A percentile compares a stretch with the other conserved stretches of the same genome.
These are phyloP conservation scores for Lamellibrachia columna DNA, from an alignment of 2,888 invertebrate species.

Conservation along the genomic window DNA sequence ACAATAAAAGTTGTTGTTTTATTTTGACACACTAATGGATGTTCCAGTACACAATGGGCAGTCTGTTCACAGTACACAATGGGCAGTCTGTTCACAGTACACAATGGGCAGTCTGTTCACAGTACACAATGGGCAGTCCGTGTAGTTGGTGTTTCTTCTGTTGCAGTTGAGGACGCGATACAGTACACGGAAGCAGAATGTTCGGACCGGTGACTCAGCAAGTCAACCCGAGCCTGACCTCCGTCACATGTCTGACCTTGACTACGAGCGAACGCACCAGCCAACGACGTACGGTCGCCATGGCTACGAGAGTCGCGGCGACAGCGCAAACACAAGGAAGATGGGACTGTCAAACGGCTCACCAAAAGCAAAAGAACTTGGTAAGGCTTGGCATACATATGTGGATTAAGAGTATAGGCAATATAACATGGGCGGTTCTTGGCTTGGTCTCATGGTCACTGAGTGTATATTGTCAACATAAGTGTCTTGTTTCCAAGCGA, in stretches of 20 bases:
- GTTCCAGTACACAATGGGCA: neutral
- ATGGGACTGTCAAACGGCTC: neutral
- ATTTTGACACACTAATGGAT: too few species aligned
- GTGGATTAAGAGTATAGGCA: neutral
- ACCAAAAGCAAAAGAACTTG: conserved; percentile 23
- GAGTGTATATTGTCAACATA: conserved; percentile 14
- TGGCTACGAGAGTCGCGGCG: conserved; percentile 33
- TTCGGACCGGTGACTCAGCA: neutral
- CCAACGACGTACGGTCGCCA: neutral
- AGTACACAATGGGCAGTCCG: neutral
- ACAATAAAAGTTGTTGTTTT: too few species aligned
- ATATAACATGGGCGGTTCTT: neutral
- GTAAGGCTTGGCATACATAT: conserved; percentile 18
- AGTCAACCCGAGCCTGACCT: neutral
- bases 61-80: neutral
- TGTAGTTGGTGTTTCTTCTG: neutral
- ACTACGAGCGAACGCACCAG: neutral
- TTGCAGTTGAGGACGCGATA: neutral
- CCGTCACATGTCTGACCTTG: conserved; percentile 3
- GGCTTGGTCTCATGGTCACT: neutral
- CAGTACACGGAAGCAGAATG: neutral
- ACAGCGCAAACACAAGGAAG: conserved; percentile 29
- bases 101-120: neutral
- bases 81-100: neutral
- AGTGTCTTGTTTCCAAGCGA: neutral